Conservation (phyloP, 2,113 vertebrate genomes). For the Mastomys coucha region DNA sequence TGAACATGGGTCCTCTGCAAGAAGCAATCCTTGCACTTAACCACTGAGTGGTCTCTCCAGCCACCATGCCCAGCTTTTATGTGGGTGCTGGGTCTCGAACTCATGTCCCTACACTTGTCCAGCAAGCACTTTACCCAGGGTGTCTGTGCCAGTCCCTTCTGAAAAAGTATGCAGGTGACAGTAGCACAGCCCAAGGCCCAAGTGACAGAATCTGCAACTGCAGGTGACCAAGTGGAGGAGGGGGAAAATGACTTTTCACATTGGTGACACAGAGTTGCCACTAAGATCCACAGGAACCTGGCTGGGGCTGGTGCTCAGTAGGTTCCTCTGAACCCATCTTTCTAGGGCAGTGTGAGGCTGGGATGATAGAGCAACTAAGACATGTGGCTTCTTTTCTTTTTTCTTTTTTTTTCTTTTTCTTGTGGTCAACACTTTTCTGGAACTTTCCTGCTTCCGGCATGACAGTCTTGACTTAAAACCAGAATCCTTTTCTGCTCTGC, state of each 20-base stretch:
- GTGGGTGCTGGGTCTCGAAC: not conserved
- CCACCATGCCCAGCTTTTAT: not conserved
- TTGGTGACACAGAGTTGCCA: not conserved
- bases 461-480: conserved; percentile 73
- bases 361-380: not conserved
- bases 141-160: not conserved
- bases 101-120: not conserved
- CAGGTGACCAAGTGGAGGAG: not conserved
- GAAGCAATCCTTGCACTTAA: not conserved
- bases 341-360: not conserved
- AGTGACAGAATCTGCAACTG: not conserved
- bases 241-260: not conserved
- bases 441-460: conserved; percentile 49
- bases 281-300: not conserved
- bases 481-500: conserved; percentile 71
- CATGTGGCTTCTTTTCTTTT: not conserved
- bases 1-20: not conserved
- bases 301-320: not conserved
- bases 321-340: not conserved
- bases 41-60: not conserved
- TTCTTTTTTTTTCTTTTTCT: too few relatives aligned
- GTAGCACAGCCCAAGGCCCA: not conserved
- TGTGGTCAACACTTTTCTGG: conserved; percentile 33
- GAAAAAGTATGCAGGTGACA: not conserved
- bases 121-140: too few relatives aligned